These are phyloP conservation scores for Bambusicola thoracicus DNA, from an alignment of 2,113 vertebrate genomes.

Conservation along the genomic window DNA sequence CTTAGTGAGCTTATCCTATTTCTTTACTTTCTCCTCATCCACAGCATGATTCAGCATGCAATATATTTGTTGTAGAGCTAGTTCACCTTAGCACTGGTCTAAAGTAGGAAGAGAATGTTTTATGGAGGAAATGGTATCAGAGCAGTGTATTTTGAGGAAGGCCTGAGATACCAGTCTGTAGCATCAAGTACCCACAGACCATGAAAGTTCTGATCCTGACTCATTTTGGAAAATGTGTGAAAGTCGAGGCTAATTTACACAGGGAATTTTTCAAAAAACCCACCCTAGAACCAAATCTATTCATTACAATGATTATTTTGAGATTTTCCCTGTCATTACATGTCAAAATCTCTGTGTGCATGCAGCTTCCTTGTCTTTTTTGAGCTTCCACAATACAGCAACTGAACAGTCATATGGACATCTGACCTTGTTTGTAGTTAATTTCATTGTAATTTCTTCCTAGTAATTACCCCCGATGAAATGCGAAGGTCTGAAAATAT, in stretches of 20 bases:
- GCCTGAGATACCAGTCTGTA: neutral
- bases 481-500: conserved; percentile 19
- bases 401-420: neutral
- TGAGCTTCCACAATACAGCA: neutral
- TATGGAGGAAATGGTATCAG: neutral
- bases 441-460: neutral
- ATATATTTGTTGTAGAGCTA: neutral
- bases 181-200: neutral
- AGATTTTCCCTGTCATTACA: neutral
- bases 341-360: neutral
- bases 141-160: neutral
- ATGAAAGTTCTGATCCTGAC: neutral
- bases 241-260: neutral
- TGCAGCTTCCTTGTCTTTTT: neutral
- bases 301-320: neutral
- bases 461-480: conserved; percentile 5
- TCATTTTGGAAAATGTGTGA: neutral
- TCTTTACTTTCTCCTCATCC: neutral
- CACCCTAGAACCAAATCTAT: neutral
- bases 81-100: neutral
- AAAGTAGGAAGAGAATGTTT: neutral
- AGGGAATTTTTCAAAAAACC: neutral
- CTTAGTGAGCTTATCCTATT: neutral
- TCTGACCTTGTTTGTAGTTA: neutral
- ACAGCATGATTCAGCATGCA: neutral